Base-by-base conservation (phyloP, 2,797 vertebrate species). In the Xiphophorus birchmanni region DNA sequence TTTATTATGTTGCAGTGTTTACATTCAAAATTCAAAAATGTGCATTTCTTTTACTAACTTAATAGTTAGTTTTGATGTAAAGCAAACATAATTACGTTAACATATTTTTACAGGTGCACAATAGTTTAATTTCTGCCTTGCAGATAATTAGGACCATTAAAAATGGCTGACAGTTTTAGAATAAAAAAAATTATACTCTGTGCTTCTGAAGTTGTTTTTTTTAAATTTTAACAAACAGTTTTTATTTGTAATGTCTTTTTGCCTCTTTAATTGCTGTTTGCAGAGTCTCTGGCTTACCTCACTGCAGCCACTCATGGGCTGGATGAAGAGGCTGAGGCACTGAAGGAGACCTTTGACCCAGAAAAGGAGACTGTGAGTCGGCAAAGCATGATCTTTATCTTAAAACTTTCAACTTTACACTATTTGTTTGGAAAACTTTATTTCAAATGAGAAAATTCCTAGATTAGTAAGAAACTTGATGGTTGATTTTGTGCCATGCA, bases 201-300 rank as follows among this genome's bases (percentile, higher is more conserved):
- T 7, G 17, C 17, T 17, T 63, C 60, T 21, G 2, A 8, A 8
- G 3, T 42, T 42, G 0, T 23, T 21, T 48, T 23, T 69, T n/a
- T 77, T 52, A 15, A 29, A 29, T 58, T 44, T 15, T 58, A 56
- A 56, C 35, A 60, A 77, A 81, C 73, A 7, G 12, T 42, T 3
- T 58, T 18, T 2, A 4, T 48, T 1, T 80, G 5, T 47, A 35
- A 52, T 11, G 1, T 26, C 21, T 54, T 48, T 74, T 37, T 26
- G 1, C 52, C 21, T 74, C 73, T n/a, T 74, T 26, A 54, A 26
- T 54, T 11, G 3, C 21, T 10, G 63, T 81, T 67, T 86, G 0
- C 91, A 99, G 98, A 99, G 90, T 99, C 98, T 63, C 86, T 99
- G 94, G 98, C 98, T n/a, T 99, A 97, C 80, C 96, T 99, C 89